Evolutionary conservation across 2,888 invertebrate species (phyloP).

Genomic region (Tipula confusa): DNA sequence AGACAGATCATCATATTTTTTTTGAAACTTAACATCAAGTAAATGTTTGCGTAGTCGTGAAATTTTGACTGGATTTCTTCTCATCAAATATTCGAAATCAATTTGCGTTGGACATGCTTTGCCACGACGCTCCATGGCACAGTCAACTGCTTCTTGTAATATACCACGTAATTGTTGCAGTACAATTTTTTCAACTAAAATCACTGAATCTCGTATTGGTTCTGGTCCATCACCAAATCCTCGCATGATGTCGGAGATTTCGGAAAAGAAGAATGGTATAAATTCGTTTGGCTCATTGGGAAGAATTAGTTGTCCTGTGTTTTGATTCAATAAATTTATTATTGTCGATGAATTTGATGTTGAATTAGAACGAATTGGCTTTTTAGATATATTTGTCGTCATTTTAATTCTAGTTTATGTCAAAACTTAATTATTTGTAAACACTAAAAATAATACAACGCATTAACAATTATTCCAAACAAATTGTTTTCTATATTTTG

Average conservation of each 20-base stretch:
- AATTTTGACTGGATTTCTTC: constrained; percentile 73
- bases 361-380: constrained; percentile 14
- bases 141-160: constrained; percentile 68
- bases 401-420: too few relatives aligned
- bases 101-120: constrained; percentile 54
- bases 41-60: constrained; percentile 72
- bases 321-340: constrained; percentile 8
- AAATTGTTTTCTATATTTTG: not conserved
- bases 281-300: constrained; percentile 13
- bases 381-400: not conserved
- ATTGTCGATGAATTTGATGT: constrained; percentile 27
- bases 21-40: constrained; percentile 53
- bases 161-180: constrained; percentile 74
- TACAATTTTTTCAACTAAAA: constrained; percentile 77
- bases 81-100: constrained; percentile 79
- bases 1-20: constrained; percentile 44
- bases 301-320: not conserved
- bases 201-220: constrained; percentile 76
- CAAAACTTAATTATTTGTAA: not conserved
- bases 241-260: constrained; percentile 84
- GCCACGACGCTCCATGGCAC: constrained; percentile 60
- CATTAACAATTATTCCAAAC: not conserved
- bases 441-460: not conserved
- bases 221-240: constrained; percentile 87
- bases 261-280: constrained; percentile 42